phyloP scores from a whole-genome alignment of 2,113 vertebrate genomes.

The Solea solea region DNA sequence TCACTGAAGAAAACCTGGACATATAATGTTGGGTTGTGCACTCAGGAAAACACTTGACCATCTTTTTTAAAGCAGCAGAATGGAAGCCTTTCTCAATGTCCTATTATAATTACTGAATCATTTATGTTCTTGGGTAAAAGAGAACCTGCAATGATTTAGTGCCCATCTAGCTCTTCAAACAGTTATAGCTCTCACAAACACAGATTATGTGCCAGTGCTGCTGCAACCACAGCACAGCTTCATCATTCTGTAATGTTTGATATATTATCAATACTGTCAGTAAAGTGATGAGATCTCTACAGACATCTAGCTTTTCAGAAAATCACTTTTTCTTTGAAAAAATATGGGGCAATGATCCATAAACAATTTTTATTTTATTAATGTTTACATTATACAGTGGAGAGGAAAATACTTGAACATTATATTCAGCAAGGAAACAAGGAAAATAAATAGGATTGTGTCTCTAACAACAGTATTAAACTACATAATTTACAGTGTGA shows the following conservation, averaged over 20 bases:
- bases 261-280: slow-evolving; percentile 43
- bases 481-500: no score
- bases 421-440: no score
- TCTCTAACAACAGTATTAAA: no score
- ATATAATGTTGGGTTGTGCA: no score
- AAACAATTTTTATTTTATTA: no score
- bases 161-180: background rate
- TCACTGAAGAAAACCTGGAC: no score
- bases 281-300: slow-evolving; percentile 32
- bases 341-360: no score
- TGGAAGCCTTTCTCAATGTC: background rate
- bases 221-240: slow-evolving; percentile 23
- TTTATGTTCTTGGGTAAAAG: slow-evolving; percentile 4
- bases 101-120: slow-evolving; percentile 1
- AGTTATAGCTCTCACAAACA: slow-evolving; percentile 3
- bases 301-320: slow-evolving; percentile 12
- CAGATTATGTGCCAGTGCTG: slow-evolving; percentile 20
- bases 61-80: background rate
- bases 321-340: no score
- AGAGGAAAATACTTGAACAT: no score
- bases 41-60: no score
- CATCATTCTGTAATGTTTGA: slow-evolving; percentile 27
- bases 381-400: no score
- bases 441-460: no score
- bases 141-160: slow-evolving; percentile 1